These are phyloP conservation scores for silkworm (Bombyx mori) DNA, from an alignment of 1,140 invertebrate species.

Conservation along the genomic window ASM3026992v2 NC_085124.1:3485001-3485500, in stretches of 20 bases:
- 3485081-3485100: conserved; percentile 88
- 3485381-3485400: no score
- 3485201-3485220: conserved; percentile 74
- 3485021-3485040: conserved; percentile 65
- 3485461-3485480: not conserved
- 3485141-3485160: conserved; percentile 95
- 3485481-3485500: not conserved
- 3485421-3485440: not conserved
- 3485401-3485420: not conserved
- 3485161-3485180: conserved; percentile 82
- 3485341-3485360: no score
- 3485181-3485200: conserved; percentile 71
- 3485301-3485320: not conserved
- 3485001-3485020: conserved; percentile 72
- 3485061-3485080: conserved; percentile 48
- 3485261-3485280: not conserved
- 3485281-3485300: not conserved
- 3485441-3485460: not conserved
- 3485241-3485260: conserved; percentile 72
- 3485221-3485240: conserved; percentile 80
- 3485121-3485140: conserved; percentile 96
- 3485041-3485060: conserved; percentile 59
- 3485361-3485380: no score
- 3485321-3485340: not conserved
- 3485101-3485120: conserved; percentile 97